Conservation (phyloP, 2,888 invertebrate species). For the Conops quadrifasciatus region DNA sequence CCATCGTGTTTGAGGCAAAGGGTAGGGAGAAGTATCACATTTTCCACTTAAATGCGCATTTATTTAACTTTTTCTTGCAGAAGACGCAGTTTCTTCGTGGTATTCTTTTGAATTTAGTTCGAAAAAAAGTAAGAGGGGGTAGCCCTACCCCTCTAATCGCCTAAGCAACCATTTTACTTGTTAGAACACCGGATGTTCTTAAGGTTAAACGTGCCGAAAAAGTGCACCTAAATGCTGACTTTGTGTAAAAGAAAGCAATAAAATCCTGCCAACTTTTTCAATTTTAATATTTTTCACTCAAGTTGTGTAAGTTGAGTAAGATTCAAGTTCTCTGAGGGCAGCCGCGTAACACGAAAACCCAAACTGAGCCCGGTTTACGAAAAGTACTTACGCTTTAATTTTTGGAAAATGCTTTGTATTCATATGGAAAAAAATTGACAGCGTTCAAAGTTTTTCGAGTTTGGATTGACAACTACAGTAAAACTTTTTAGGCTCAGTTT, state of each 20-base stretch:
- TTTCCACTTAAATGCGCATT: constrained; percentile 32
- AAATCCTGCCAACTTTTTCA: constrained; percentile 31
- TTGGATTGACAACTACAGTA: too few relatives aligned
- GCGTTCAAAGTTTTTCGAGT: too few relatives aligned
- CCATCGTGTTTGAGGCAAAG: neutral
- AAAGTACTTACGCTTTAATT: too few relatives aligned
- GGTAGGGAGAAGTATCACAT: constrained; percentile 21
- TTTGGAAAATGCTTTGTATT: neutral
- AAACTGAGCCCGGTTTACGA: too few relatives aligned
- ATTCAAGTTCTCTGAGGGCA: too few relatives aligned
- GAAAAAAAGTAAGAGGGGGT: too few relatives aligned
- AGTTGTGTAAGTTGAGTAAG: constrained; percentile 24
- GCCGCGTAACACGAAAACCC: neutral
- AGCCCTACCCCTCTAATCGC: too few relatives aligned
- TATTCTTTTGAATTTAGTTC: constrained; percentile 5
- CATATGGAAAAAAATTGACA: too few relatives aligned
- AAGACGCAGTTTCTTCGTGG: constrained; percentile 14
- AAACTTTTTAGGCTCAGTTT: too few relatives aligned
- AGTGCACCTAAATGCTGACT: constrained; percentile 7
- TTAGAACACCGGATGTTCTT: neutral
- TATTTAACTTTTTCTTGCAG: constrained; percentile 31
- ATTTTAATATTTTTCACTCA: constrained; percentile 33
- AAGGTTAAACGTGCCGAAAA: neutral
- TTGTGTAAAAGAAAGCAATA: constrained; percentile 20
- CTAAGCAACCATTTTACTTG: too few relatives aligned